Evolutionary conservation across 2,797 vertebrate species (phyloP).

Genomic region (Huso huso): DNA sequence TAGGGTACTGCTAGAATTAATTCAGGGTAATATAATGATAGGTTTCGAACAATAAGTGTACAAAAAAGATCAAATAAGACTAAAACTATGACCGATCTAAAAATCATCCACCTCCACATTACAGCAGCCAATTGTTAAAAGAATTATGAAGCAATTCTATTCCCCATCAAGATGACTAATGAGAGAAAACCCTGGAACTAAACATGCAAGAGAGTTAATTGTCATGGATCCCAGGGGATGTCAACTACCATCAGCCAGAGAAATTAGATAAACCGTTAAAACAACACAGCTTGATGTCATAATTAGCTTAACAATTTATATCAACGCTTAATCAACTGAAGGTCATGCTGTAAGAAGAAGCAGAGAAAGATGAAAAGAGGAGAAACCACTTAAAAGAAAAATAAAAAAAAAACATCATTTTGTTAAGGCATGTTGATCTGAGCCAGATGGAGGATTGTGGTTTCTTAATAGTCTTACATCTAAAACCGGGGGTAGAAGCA

Average conservation of each 20-base stretch:
- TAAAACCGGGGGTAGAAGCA: too few species aligned
- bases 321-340: background rate
- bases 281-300: slow-evolving; percentile 3
- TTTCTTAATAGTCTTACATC: too few species aligned
- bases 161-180: background rate
- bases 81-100: too few species aligned
- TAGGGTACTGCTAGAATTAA: too few species aligned
- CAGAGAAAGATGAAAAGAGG: background rate
- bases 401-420: too few species aligned
- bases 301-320: slow-evolving; percentile 1
- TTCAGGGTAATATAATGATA: too few species aligned
- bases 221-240: background rate
- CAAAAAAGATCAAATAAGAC: too few species aligned
- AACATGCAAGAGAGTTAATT: background rate
- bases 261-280: slow-evolving; percentile 3
- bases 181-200: background rate
- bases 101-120: too few species aligned
- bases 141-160: background rate
- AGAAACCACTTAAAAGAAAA: background rate
- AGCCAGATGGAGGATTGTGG: too few species aligned
- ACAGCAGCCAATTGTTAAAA: background rate
- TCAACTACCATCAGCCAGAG: background rate
- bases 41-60: too few species aligned
- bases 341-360: background rate
- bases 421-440: too few species aligned